These are phyloP conservation scores for Zeugodacus cucurbitae DNA, from an alignment of 1,140 invertebrate genomes.

Conservation along the genomic window DNA sequence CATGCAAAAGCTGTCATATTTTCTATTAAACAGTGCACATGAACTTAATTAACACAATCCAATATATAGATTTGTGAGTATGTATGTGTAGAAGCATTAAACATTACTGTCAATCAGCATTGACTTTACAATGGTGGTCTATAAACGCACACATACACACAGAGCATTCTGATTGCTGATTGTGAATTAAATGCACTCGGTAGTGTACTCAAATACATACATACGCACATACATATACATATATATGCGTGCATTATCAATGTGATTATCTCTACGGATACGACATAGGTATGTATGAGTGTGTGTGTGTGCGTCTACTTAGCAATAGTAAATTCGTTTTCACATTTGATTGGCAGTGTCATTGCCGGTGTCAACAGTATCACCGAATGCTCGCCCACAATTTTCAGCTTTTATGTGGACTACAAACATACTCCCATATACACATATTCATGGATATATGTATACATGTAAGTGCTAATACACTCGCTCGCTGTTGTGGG, in stretches of 20 bases:
- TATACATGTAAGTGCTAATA: too few species aligned
- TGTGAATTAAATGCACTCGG: not conserved
- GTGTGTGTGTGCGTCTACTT: not conserved
- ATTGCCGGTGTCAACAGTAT: not conserved
- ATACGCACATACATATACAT: not conserved
- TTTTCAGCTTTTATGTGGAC: not conserved
- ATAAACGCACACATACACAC: not conserved
- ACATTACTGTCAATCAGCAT: not conserved
- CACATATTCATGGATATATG: too few species aligned
- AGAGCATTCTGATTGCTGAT: not conserved
- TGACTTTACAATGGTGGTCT: not conserved
- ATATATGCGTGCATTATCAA: not conserved
- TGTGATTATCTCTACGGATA: not conserved
- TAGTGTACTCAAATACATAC: not conserved
- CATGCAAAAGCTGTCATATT: too few species aligned
- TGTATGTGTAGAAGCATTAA: not conserved
- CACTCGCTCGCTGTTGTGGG: not conserved
- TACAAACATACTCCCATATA: not conserved
- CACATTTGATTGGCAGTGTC: not conserved
- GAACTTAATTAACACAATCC: too few species aligned
- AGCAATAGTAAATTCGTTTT: not conserved
- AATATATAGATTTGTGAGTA: not conserved
- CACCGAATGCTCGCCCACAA: not conserved
- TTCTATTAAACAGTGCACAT: too few species aligned
- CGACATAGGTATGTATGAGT: not conserved